These are phyloP conservation scores for Drosophila sechellia DNA, from an alignment of 1,140 invertebrate genomes.

Conservation along the genomic window DNA sequence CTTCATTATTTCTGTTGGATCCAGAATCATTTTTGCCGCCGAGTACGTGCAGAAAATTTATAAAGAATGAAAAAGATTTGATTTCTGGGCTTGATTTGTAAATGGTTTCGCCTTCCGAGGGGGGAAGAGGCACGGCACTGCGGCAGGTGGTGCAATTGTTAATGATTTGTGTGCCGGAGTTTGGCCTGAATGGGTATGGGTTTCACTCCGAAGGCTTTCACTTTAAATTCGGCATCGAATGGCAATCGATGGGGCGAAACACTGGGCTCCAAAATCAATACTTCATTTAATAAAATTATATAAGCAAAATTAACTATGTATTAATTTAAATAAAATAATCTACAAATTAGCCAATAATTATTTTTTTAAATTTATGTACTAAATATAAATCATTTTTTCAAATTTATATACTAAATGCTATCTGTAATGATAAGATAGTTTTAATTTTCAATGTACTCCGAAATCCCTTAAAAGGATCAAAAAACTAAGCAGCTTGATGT, in stretches of 20 bases:
- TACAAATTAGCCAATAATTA: no score
- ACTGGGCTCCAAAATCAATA: neutral
- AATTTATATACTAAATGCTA: no score
- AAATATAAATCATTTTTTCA: no score
- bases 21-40: slow-evolving; percentile 46
- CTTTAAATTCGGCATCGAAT: slow-evolving; percentile 12
- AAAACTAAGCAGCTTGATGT: neutral
- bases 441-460: no score
- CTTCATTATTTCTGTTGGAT: slow-evolving; percentile 56
- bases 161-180: slow-evolving; percentile 42
- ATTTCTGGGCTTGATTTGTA: slow-evolving; percentile 38
- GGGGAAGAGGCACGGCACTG: neutral
- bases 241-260: neutral
- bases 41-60: slow-evolving; percentile 69
- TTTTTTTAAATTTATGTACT: no score
- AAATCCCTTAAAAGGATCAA: neutral
- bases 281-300: no score
- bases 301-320: no score
- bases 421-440: no score
- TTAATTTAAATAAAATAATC: no score
- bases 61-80: slow-evolving; percentile 54
- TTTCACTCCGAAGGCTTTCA: slow-evolving; percentile 28
- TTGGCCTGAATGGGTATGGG: slow-evolving; percentile 9
- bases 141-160: slow-evolving; percentile 44
- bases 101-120: slow-evolving; percentile 15